Base-by-base conservation (phyloP, 1,140 invertebrate genomes). In the Micrasema minimum region DNA sequence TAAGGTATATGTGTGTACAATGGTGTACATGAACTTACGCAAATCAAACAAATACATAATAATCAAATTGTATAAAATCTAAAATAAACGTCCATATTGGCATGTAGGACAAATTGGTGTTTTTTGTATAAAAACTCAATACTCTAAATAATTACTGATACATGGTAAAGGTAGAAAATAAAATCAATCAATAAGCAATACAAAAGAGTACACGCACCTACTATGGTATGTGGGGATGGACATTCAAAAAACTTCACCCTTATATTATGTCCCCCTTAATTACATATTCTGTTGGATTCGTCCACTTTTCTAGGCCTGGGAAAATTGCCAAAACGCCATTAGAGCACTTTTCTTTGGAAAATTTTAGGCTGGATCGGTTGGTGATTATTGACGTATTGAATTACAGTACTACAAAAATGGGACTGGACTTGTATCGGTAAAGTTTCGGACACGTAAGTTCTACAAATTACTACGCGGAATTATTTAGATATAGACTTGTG, bases 261-360 rank as follows among this genome's bases (percentile, higher is more conserved):
- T 43, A 61, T 10, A 61, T 35, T 38, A 20, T 43, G 43, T 41
- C 37, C 10, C 57, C 57, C 57, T 43, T 22, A 41, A 61, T 61
- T 43, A 61, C 18, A 9, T 61, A 61, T 61, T 61, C 57, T 43
- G 35, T 61, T 61, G 57, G 57, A 43, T 12, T 43, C 57, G 57
- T 61, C 57, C 57, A 61, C 14, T 61, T 59, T 59, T 20, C 38
- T 38, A 7, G n/a, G 16, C 38, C 14, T 61, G 57, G 57, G 57
- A 61, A 61, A 61, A 61, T 61, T 61, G 57, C 57, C 57, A 61
- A 61, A 61, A 61, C 37, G 18, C 57, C 57, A 61, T 61, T 61
- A 61, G 57, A 22, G 57, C 16, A 41, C 35, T 61, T 61, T 61
- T 61, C 37, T 61, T 61, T 61, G 41, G 35, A 61, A 61, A 61